Evolutionary conservation across 2,113 vertebrate genomes (phyloP).

Genomic region (Tachuris rubrigastra): DNA sequence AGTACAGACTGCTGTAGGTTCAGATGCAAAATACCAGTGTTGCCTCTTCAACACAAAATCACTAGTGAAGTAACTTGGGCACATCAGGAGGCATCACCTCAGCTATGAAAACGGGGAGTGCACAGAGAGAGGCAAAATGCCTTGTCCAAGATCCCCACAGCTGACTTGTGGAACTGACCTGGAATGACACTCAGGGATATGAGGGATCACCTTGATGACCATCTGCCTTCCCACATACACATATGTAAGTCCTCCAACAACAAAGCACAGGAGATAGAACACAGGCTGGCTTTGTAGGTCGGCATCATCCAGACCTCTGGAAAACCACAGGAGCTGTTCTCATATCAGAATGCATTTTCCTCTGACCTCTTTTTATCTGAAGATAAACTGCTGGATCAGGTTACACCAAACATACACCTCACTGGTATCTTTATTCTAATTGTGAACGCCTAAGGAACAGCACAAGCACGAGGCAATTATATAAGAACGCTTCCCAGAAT

Average conservation of each 20-base stretch:
- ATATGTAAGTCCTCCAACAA: neutral
- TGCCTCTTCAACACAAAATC: neutral
- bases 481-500: neutral
- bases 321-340: neutral
- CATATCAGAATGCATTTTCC: neutral
- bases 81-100: neutral
- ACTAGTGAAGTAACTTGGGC: neutral
- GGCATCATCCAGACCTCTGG: neutral
- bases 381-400: neutral
- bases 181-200: accelerated
- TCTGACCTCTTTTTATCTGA: neutral
- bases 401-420: neutral
- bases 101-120: neutral
- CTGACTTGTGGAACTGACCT: accelerated
- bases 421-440: neutral
- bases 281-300: neutral
- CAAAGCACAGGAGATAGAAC: neutral
- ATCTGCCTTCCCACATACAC: neutral
- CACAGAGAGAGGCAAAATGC: neutral
- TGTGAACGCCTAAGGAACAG: neutral
- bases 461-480: neutral
- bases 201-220: accelerated
- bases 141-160: no score
- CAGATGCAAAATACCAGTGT: neutral
- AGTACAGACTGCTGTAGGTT: neutral